Evolutionary conservation across 2,113 vertebrate species (phyloP).

Genomic region (Chrysemys picta): DNA sequence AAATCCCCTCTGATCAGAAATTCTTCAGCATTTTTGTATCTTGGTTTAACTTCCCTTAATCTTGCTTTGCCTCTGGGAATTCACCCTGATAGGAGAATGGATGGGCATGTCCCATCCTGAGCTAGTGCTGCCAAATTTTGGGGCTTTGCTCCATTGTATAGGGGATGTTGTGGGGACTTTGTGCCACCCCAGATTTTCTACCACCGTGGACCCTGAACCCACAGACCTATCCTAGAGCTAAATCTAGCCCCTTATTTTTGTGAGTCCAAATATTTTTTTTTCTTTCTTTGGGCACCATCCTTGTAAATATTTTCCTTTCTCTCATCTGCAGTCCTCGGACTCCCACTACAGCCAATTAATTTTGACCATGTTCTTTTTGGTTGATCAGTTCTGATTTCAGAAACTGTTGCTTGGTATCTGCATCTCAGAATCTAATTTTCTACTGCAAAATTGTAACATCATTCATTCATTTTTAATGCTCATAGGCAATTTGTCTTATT

Average conservation of each 20-base stretch:
- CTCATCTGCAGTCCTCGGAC: not conserved
- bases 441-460: not conserved
- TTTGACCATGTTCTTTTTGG: not conserved
- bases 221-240: not conserved
- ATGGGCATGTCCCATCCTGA: fast-evolving
- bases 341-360: not conserved
- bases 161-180: not conserved
- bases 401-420: not conserved
- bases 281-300: not conserved
- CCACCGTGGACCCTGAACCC: not conserved
- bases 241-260: too few species aligned
- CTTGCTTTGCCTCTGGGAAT: not conserved
- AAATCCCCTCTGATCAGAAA: not conserved
- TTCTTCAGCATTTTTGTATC: not conserved
- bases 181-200: not conserved
- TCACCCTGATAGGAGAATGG: fast-evolving
- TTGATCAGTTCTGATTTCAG: not conserved
- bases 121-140: not conserved
- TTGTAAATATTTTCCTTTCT: not conserved
- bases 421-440: not conserved
- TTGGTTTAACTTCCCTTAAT: not conserved
- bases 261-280: not conserved
- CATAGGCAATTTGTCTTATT: not conserved
- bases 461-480: not conserved
- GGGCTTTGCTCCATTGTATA: not conserved